Evolutionary conservation across 2,888 invertebrate genomes (phyloP).

Genomic region (Andrena haemorrhoa): DNA sequence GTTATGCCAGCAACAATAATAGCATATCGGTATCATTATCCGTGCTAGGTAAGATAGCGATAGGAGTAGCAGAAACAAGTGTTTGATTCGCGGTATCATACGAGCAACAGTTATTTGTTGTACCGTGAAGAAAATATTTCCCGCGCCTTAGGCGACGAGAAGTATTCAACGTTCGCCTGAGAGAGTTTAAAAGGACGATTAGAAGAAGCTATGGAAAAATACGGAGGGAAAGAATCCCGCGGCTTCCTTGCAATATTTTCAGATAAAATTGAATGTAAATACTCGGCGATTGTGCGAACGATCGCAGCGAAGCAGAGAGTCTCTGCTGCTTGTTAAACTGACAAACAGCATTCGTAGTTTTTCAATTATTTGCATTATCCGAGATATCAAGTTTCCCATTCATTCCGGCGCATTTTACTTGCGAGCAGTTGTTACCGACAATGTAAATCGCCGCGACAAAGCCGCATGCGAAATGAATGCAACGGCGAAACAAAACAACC

Average conservation of each 20-base stretch:
- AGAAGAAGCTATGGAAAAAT: too few species aligned
- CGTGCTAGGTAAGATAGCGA: conserved; percentile 3
- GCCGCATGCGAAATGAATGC: conserved; percentile 3
- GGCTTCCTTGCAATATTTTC: background rate
- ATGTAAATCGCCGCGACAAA: conserved; percentile 9
- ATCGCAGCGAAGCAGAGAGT: background rate
- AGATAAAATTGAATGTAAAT: background rate
- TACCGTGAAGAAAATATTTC: background rate
- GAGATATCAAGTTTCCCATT: background rate
- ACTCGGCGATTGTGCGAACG: background rate
- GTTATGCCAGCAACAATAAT: conserved; percentile 11
- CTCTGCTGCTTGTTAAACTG: background rate
- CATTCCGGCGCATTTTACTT: conserved; percentile 4
- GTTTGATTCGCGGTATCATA: background rate
- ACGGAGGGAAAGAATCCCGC: too few species aligned
- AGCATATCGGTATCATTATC: background rate
- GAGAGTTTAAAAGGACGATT: too few species aligned
- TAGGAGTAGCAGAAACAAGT: background rate
- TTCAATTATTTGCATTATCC: background rate
- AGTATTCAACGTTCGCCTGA: background rate
- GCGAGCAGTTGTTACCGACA: conserved; percentile 11
- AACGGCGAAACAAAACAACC: conserved; percentile 28
- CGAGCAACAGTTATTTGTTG: background rate
- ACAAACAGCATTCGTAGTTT: background rate
- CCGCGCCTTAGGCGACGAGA: background rate